phyloP scores from a whole-genome alignment of 1,140 invertebrate species.

The Whitmania pigra region DNA sequence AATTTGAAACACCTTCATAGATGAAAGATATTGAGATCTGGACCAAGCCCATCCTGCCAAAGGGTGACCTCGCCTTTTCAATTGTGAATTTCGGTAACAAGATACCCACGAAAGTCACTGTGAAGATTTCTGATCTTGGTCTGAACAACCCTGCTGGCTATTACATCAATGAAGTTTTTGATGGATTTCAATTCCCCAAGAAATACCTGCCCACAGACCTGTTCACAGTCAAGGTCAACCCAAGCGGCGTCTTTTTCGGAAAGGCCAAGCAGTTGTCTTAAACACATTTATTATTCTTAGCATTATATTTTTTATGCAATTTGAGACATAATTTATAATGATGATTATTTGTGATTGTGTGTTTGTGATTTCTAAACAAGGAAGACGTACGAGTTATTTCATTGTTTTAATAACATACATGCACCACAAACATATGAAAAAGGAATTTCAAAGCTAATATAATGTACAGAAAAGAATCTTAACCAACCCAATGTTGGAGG shows the following conservation, averaged over 20 bases:
- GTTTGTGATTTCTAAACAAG: too few relatives aligned
- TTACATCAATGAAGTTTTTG: conserved; percentile 55
- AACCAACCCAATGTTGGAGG: too few relatives aligned
- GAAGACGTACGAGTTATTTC: too few relatives aligned
- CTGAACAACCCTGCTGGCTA: conserved; percentile 64
- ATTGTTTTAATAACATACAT: too few relatives aligned
- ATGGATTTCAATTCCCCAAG: conserved; percentile 42
- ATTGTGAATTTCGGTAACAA: conserved; percentile 31
- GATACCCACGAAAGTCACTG: conserved; percentile 22
- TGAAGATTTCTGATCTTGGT: conserved; percentile 59
- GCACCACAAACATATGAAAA: too few relatives aligned
- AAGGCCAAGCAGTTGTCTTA: conserved; percentile 16
- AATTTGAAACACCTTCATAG: neutral
- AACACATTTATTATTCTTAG: too few relatives aligned
- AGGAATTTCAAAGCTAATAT: too few relatives aligned
- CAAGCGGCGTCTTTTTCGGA: conserved; percentile 53
- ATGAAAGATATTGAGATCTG: conserved; percentile 26
- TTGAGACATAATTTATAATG: too few relatives aligned
- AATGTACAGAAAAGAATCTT: too few relatives aligned
- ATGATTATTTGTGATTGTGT: too few relatives aligned
- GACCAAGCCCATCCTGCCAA: conserved; percentile 30
- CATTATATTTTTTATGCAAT: too few relatives aligned
- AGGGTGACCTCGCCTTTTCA: conserved; percentile 30
- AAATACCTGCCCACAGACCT: conserved; percentile 67
- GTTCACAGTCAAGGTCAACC: conserved; percentile 83